Conservation (phyloP, 2,113 vertebrate genomes). For the Cricetomys ansorgei region DNA sequence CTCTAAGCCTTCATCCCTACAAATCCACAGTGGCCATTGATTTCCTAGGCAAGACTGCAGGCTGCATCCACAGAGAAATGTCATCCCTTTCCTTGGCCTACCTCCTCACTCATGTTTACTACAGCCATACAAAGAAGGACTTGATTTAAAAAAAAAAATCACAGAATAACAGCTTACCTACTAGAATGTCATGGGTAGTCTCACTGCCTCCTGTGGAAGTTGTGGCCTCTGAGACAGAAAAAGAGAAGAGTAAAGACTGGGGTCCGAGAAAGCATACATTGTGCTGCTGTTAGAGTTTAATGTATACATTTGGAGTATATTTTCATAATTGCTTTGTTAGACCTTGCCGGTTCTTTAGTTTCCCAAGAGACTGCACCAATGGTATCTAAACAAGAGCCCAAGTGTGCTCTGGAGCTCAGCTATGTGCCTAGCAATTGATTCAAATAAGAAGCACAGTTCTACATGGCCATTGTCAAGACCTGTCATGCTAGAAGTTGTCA, state of each 20-base stretch:
- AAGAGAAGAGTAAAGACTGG: background rate
- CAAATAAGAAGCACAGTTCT: background rate
- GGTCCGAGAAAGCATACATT: background rate
- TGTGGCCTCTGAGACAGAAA: background rate
- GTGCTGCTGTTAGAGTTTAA: background rate
- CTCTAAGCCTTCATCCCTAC: background rate
- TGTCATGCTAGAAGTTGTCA: background rate
- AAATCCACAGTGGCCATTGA: background rate
- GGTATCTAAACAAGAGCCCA: background rate
- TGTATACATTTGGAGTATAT: background rate
- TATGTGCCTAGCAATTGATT: background rate
- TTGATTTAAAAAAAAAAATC: background rate
- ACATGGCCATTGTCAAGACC: background rate
- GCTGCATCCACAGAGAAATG: background rate
- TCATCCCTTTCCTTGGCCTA: background rate
- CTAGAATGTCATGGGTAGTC: background rate
- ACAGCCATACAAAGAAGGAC: background rate
- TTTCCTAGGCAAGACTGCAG: background rate
- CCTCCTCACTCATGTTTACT: background rate
- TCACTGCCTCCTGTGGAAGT: background rate
- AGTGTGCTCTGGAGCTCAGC: background rate
- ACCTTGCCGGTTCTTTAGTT: background rate
- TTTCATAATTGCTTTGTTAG: background rate
- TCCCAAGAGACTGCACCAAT: background rate
- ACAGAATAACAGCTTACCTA: background rate